A percentile compares a stretch with the other conserved stretches of the same genome.
These are phyloP conservation scores for Bambusicola thoracicus DNA, from an alignment of 2,113 vertebrate species.

Conservation along the genomic window DNA sequence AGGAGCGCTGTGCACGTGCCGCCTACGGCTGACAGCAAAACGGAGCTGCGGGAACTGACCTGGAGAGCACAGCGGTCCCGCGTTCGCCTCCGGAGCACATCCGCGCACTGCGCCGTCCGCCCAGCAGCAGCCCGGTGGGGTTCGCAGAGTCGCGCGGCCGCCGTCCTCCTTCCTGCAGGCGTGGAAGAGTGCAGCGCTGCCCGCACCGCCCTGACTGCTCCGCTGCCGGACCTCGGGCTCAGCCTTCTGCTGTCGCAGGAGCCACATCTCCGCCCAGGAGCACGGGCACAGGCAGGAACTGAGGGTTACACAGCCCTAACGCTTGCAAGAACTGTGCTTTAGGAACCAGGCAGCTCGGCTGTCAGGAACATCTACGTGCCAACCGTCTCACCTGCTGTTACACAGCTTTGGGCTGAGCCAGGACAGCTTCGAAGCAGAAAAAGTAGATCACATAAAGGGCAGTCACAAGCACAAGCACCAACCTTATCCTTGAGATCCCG, in stretches of 20 bases:
- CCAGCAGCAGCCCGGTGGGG: no score
- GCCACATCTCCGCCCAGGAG: neutral
- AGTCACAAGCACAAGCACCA: neutral
- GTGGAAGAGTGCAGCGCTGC: rapidly evolving
- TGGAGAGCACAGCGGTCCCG: neutral
- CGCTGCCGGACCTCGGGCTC: neutral
- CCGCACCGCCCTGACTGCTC: rapidly evolving
- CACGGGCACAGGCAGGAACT: rapidly evolving
- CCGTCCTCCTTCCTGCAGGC: neutral
- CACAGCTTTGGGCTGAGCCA: rapidly evolving
- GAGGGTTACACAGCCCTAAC: rapidly evolving
- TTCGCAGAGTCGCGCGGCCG: neutral
- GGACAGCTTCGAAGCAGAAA: neutral
- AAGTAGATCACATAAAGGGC: neutral
- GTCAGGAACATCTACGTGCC: neutral
- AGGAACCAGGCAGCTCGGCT: neutral
- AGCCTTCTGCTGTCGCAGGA: neutral
- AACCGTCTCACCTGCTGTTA: neutral
- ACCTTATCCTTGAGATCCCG: neutral
- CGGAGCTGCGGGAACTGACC: neutral
- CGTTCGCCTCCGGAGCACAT: no score
- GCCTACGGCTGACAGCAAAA: neutral
- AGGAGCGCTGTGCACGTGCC: neutral
- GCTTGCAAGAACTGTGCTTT: neutral
- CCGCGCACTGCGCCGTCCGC: no score